Conservation (phyloP, 2,888 invertebrate genomes). For the Tetragonisca angustula region DNA sequence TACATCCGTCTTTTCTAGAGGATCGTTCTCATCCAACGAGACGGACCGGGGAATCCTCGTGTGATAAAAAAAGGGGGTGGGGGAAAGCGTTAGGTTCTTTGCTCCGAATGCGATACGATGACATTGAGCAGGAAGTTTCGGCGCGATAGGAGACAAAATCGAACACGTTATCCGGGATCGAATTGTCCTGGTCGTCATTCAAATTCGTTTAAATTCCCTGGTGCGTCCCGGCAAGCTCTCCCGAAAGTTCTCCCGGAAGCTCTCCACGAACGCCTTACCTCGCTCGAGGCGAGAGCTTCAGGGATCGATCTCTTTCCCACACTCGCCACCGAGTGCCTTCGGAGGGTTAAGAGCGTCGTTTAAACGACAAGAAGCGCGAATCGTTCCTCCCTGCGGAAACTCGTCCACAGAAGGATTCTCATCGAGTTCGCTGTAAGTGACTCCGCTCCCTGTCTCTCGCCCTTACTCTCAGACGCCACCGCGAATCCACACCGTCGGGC, state of each 20-base stretch:
- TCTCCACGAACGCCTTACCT: conserved; percentile 52
- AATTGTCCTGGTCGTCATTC: conserved; percentile 67
- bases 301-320: conserved; percentile 53
- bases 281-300: conserved; percentile 18
- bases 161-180: conserved; percentile 60
- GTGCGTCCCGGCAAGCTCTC: conserved; percentile 25
- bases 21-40: neutral
- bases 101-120: conserved; percentile 46
- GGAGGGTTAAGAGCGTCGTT: conserved; percentile 52
- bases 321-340: conserved; percentile 43
- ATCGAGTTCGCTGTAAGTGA: conserved; percentile 21
- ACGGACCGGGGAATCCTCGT: neutral
- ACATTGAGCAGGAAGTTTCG: neutral
- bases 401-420: conserved; percentile 25
- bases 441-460: conserved; percentile 20
- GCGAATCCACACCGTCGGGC: neutral
- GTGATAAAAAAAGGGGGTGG: conserved; percentile 8
- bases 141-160: neutral
- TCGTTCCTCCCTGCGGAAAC: conserved; percentile 46
- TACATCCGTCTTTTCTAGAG: neutral
- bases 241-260: conserved; percentile 4
- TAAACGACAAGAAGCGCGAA: conserved; percentile 56
- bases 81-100: conserved; percentile 31
- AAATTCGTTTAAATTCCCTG: conserved; percentile 66
- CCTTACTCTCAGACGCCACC: neutral